phyloP scores from a whole-genome alignment of 2,888 invertebrate genomes.

The Erynnis tages region DNA sequence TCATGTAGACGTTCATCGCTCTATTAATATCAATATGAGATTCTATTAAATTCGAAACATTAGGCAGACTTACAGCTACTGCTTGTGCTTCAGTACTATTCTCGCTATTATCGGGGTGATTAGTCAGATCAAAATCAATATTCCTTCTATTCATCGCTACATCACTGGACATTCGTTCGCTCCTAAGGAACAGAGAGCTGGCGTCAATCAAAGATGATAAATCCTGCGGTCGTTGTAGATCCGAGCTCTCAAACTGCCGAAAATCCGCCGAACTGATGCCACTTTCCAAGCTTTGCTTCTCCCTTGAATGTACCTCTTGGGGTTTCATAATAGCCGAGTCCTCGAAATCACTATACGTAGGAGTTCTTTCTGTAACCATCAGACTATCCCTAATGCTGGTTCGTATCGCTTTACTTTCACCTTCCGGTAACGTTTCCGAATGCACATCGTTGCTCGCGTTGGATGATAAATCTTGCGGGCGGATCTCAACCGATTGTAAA shows the following conservation, averaged over 20 bases:
- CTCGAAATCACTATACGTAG: slow-evolving; percentile 62
- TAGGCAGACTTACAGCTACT: slow-evolving; percentile 55
- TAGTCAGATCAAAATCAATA: slow-evolving; percentile 40
- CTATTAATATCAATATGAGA: slow-evolving; percentile 57
- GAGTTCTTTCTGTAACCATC: slow-evolving; percentile 33
- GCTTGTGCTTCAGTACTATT: slow-evolving; percentile 42
- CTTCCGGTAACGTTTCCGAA: slow-evolving; percentile 49
- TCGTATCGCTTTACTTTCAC: slow-evolving; percentile 43
- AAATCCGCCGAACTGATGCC: slow-evolving; percentile 60
- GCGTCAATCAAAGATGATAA: slow-evolving; percentile 58
- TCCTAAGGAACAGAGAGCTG: slow-evolving; percentile 54
- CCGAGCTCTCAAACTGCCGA: slow-evolving; percentile 56
- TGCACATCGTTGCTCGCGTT: slow-evolving; percentile 39
- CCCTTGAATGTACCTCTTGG: slow-evolving; percentile 51
- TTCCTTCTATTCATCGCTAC: slow-evolving; percentile 39
- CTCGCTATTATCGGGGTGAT: slow-evolving; percentile 39
- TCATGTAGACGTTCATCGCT: slow-evolving; percentile 50
- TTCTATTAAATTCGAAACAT: slow-evolving; percentile 62
- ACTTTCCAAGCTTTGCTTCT: slow-evolving; percentile 52
- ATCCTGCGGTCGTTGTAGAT: slow-evolving; percentile 59
- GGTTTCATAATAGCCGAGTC: slow-evolving; percentile 54
- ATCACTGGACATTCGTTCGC: slow-evolving; percentile 57
- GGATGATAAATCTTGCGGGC: slow-evolving; percentile 57
- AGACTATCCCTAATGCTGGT: slow-evolving; percentile 48
- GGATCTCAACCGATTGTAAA: slow-evolving; percentile 56